Conservation (phyloP, 2,888 invertebrate genomes). For the Mesorhabditis spiculigera region DNA sequence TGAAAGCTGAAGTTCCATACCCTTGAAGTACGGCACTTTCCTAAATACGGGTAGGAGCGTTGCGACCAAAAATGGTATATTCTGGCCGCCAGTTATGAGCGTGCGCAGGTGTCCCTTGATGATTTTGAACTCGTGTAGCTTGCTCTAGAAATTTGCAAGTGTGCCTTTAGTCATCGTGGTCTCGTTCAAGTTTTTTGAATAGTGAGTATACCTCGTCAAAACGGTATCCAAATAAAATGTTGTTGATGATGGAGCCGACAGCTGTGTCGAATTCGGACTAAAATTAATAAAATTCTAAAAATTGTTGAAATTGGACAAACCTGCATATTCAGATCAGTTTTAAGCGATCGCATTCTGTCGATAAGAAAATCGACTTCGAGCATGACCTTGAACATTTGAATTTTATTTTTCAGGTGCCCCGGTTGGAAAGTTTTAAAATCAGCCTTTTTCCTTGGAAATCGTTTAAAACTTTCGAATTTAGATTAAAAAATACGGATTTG, state of each 20-base stretch:
- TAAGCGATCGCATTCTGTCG: neutral
- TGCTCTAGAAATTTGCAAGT: too few species aligned
- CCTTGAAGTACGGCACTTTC: neutral
- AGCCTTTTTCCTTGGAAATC: too few species aligned
- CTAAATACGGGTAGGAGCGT: neutral
- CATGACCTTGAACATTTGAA: too few species aligned
- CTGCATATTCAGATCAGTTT: neutral
- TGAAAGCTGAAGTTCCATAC: too few species aligned
- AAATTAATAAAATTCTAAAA: too few species aligned
- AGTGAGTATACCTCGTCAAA: slow-evolving; percentile 39
- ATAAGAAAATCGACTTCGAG: neutral
- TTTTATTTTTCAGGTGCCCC: too few species aligned
- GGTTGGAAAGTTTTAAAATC: too few species aligned
- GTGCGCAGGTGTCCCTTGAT: neutral
- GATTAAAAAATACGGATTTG: too few species aligned
- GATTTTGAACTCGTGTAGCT: neutral
- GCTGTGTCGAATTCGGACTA: slow-evolving; percentile 20
- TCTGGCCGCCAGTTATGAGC: neutral
- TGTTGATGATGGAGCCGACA: slow-evolving; percentile 31
- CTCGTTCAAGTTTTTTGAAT: too few species aligned
- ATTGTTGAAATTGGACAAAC: too few species aligned
- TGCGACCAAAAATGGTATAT: neutral
- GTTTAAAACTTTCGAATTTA: too few species aligned
- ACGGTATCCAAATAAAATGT: slow-evolving; percentile 28
- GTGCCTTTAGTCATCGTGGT: too few species aligned